Evolutionary conservation across 2,797 vertebrate genomes (phyloP), one percentile per base, ranked within the genome.

Genomic region (Crocodylus rhombifer): DNA sequence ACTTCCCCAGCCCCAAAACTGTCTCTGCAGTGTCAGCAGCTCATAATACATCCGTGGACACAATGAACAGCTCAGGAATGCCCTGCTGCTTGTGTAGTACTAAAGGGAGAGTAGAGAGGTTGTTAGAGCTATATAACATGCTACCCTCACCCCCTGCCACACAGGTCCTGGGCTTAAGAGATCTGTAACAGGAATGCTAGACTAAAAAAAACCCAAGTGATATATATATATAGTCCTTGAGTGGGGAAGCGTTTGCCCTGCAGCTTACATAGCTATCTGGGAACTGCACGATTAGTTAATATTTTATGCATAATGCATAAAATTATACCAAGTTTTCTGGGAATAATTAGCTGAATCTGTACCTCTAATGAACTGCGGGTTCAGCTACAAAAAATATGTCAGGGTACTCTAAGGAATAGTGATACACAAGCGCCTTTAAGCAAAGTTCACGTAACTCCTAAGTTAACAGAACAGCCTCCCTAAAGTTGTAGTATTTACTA

Each of bases 401-500:
- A 77, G 78, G 90, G 0, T 57, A 79, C 92, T 90, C 94, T 5
- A 63, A 94, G 93, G 96, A 95, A 95, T 79, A 88, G 95, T 58
- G 94, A 95, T 92, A 95, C 86, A 69, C 88, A 88, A 90, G 96
- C 67, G 88, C 95, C 95, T 97, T 96, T 95, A 89, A 97, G 95
- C 90, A 96, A 95, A 97, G 96, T 96, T 96, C 95, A 97, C 81
- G 95, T 93, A 91, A 93, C 96, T 97, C 95, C 96, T 97, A 97
- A 97, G 97, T 97, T 97, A 97, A 95, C 91, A 86, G 14, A 86
- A 95, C 60, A 4, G 13, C 96, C 88, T 96, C 95, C 95, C 96
- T 0, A 1, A 95, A 95, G 95, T 88, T 83, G 95, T 87, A 95
- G 88, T 90, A 96, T 97, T 96, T 97, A 42, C 42, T 42, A 42